Evolutionary conservation across 2,113 vertebrate species (phyloP), one percentile per base, ranked within the genome.

Genomic region (Romanogobio albipinnatus): DNA sequence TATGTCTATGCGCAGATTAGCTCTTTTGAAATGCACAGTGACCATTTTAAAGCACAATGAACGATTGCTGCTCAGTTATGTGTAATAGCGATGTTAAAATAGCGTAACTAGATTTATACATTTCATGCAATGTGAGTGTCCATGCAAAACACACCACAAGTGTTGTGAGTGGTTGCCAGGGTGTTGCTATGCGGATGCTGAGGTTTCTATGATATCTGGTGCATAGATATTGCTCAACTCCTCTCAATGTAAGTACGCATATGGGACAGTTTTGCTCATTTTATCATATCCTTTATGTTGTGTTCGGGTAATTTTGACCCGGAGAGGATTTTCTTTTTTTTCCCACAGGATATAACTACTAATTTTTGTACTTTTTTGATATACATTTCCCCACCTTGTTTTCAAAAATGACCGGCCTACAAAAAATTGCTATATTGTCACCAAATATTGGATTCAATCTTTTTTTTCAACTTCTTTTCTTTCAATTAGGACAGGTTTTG

Each of bases 81-180:
- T 68, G 47, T 81, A 9, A 62, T 6, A 64, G 36, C 5, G 77
- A 13, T 80, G 59, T 80, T 62, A 62, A 39, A 79, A 26, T 47
- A 47, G 13, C 3, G n/a, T 7, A 47, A 45, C 13, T 51, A 51
- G 14, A 15, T 51, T 75, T 29, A 10, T 29, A 4, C 7, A 76
- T 53, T 76, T 49, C 33, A 53, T 39, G 66, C 24, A 29, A 14
- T 26, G 3, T 76, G 11, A 49, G 45, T 51, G 22, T 75, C 9
- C 36, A 9, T 71, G 36, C 17, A 71, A n/a, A 71, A 43, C 17
- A 45, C 68, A 10, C 22, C 9, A 68, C 3, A 29, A 68, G 17
- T 56, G 53, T 33, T 66, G 62, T 68, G n/a, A n/a, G 59, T 61
- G n/a, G 59, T 62, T 62, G 9, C 24, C 22, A 56, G 17, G 53